Base-by-base conservation (phyloP, 2,113 vertebrate species). In the Crotalus viridis region DNA sequence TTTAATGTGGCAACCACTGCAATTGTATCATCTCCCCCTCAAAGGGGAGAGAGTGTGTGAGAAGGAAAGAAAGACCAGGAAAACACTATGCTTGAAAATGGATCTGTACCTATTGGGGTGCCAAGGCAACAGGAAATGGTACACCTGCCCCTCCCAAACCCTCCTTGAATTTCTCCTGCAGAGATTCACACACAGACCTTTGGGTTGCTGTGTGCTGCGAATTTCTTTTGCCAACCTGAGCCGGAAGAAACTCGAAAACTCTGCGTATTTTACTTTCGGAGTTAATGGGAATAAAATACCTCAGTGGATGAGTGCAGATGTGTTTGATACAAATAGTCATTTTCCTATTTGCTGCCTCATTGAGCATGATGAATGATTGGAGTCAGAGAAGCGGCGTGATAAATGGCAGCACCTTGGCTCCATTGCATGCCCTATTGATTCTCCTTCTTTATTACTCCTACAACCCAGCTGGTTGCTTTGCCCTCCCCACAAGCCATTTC, bases 291-390 rank as follows among this genome's bases (percentile, higher is more conserved):
- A 99, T 99, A 99, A 99, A 99, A 99, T 99, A 99, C 99, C 99
- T 99, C 98, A 98, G 99, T 99, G 99, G 99, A 99, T 99, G 99
- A 99, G 99, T 99, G 99, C 99, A 99, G 99, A 99, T 99, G 99
- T 99, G 99, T 99, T 99, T 99, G 99, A 99, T 99, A 99, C 99
- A 99, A 99, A 99, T 99, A 99, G 99, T 99, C 99, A 99, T 99
- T 99, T 99, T 99, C 99, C 99, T 99, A 99, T 99, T 99, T 99
- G 99, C 99, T 99, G 99, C 99, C 99, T 99, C 99, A 99, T 99
- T 99, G 99, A 99, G 98, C 99, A 99, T 99, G 99, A 99, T 99
- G 99, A 99, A 99, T 99, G 99, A 99, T 99, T 98, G 99, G 98
- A 99, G 99, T 99, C 99, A 99, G 98, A 98, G 99, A 99, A 98